A percentile compares a stretch with the other conserved stretches of the same genome.
Evolutionary conservation across 2,888 invertebrate genomes (phyloP).

Genomic region (Leucania comma): DNA sequence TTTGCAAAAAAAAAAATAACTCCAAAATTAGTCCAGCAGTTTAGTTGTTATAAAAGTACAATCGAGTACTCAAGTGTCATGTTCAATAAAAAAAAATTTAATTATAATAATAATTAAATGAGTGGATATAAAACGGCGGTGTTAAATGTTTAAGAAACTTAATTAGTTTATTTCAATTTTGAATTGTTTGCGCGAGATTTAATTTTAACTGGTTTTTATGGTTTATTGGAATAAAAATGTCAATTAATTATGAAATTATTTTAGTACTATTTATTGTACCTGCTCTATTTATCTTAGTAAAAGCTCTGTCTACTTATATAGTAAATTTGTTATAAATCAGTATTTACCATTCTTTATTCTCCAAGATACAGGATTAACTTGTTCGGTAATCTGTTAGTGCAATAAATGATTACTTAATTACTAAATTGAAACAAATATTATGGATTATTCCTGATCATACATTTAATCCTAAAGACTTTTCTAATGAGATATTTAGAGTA

Average conservation of each 20-base stretch:
- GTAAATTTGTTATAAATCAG: background rate
- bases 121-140: constrained; percentile 59
- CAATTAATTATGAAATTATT: constrained; percentile 1
- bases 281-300: background rate
- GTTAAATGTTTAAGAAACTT: constrained; percentile 62
- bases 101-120: constrained; percentile 58
- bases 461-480: background rate
- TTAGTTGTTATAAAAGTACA: constrained; percentile 77
- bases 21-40: constrained; percentile 52
- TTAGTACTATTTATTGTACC: background rate
- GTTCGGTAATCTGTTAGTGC: too few species aligned
- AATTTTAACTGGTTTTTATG: constrained; percentile 12
- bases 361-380: too few species aligned
- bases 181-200: constrained; percentile 58
- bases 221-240: background rate
- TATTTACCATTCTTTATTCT: background rate
- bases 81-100: constrained; percentile 68
- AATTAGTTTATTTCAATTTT: constrained; percentile 58
- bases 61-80: constrained; percentile 79
- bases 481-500: constrained; percentile 12
- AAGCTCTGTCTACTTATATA: background rate
- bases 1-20: constrained; percentile 36
- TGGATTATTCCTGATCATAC: background rate
- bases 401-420: too few species aligned
- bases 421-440: background rate